These are phyloP conservation scores for Athetis lepigone DNA, from an alignment of 2,888 invertebrate genomes.

Conservation along the genomic window DNA sequence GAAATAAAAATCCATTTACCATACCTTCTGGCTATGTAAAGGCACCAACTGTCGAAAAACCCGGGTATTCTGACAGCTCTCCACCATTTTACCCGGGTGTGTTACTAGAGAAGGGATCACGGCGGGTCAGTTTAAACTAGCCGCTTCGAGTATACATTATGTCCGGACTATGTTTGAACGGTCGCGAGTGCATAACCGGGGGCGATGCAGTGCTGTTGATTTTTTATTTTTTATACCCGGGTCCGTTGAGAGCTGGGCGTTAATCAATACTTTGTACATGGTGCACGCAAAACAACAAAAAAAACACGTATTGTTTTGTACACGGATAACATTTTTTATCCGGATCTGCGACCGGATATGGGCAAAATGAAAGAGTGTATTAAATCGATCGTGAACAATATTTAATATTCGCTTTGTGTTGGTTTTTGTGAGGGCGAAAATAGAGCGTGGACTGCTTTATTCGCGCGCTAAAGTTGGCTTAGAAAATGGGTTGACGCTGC, in stretches of 20 bases:
- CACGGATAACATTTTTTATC: constrained; percentile 72
- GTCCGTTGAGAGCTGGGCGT: constrained; percentile 74
- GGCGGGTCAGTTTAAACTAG: constrained; percentile 54
- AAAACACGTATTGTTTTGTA: constrained; percentile 66
- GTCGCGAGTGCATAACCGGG: constrained; percentile 76
- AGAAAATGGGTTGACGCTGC: constrained; percentile 35
- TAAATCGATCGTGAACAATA: constrained; percentile 69
- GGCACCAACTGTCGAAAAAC: constrained; percentile 67
- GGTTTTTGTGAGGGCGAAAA: constrained; percentile 48
- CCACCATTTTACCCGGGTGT: constrained; percentile 56
- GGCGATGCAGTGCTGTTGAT: constrained; percentile 77
- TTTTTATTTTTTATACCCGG: constrained; percentile 80
- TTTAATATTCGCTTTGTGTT: constrained; percentile 63
- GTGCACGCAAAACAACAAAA: constrained; percentile 70
- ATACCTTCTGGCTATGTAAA: constrained; percentile 72
- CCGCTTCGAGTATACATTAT: constrained; percentile 60
- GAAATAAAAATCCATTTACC: constrained; percentile 76
- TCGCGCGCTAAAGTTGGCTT: constrained; percentile 36
- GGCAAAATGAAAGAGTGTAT: constrained; percentile 64
- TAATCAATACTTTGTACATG: constrained; percentile 81
- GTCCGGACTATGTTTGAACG: constrained; percentile 71
- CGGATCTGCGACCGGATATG: constrained; percentile 66
- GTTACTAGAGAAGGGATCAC: constrained; percentile 39
- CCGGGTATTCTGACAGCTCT: constrained; percentile 55
- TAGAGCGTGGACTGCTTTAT: constrained; percentile 33